These are phyloP conservation scores for Drosophila baimaii DNA, from an alignment of 1,140 invertebrate genomes.

Conservation along the genomic window DNA sequence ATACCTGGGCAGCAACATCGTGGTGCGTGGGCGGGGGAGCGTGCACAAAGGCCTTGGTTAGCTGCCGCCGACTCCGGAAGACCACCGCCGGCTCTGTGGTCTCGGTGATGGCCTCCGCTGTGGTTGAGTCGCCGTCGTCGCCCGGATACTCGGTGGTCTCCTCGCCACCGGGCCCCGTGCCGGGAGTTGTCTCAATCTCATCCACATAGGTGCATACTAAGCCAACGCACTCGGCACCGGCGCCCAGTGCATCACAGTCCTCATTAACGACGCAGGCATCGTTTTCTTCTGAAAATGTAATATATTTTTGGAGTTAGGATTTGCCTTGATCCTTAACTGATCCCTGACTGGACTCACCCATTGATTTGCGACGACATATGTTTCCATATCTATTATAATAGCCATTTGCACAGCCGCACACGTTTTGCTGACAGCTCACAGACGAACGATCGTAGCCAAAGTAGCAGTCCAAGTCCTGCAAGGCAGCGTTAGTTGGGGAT, in stretches of 20 bases:
- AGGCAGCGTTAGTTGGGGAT: neutral
- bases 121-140: slow-evolving; percentile 34
- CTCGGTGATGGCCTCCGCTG: slow-evolving; percentile 46
- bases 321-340: neutral
- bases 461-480: slow-evolving; percentile 80
- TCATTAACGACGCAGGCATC: slow-evolving; percentile 82
- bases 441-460: slow-evolving; percentile 84
- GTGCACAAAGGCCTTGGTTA: slow-evolving; percentile 63
- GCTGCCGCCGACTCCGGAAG: slow-evolving; percentile 16
- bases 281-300: slow-evolving; percentile 58
- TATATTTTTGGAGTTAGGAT: neutral
- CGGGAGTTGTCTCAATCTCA: slow-evolving; percentile 41
- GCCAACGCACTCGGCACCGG: slow-evolving; percentile 62
- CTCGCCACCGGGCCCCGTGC: slow-evolving; percentile 17
- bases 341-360: slow-evolving; percentile 54
- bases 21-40: slow-evolving; percentile 58
- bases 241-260: slow-evolving; percentile 76
- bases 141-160: slow-evolving; percentile 31
- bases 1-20: slow-evolving; percentile 63
- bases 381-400: slow-evolving; percentile 84
- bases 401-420: slow-evolving; percentile 82
- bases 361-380: slow-evolving; percentile 84
- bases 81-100: slow-evolving; percentile 36
- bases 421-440: slow-evolving; percentile 74
- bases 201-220: slow-evolving; percentile 68